Conservation (phyloP, 2,113 vertebrate genomes). For the Callocephalon fimbriatum region DNA sequence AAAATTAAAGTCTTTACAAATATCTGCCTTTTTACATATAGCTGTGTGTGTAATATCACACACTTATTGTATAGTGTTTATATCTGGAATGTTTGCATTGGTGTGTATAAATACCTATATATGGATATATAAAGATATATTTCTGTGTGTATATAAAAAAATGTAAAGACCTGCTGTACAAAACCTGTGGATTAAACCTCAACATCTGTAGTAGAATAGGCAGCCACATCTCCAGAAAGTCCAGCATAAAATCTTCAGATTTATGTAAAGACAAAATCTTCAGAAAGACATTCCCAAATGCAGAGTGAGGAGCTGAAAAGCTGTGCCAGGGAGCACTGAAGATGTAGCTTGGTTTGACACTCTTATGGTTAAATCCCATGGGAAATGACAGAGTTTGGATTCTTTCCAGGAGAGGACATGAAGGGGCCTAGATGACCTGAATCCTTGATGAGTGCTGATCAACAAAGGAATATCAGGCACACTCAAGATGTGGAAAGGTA, state of each 20-base stretch:
- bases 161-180: neutral
- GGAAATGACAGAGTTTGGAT: neutral
- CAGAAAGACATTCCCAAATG: neutral
- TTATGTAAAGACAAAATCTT: neutral
- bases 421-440: neutral
- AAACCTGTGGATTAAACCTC: neutral
- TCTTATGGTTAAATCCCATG: neutral
- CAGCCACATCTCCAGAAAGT: neutral
- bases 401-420: neutral
- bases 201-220: neutral
- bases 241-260: neutral
- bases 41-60: neutral
- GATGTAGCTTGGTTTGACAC: neutral
- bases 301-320: neutral
- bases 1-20: neutral
- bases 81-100: neutral
- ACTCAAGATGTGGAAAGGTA: neutral
- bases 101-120: neutral
- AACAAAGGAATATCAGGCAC: neutral
- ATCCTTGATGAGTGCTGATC: rapidly evolving
- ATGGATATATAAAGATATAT: neutral
- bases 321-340: neutral
- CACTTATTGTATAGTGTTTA: neutral
- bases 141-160: neutral
- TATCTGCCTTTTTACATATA: neutral